Evolutionary conservation across 2,888 invertebrate species (phyloP).

Genomic region (Listrodromus nycthemerus): DNA sequence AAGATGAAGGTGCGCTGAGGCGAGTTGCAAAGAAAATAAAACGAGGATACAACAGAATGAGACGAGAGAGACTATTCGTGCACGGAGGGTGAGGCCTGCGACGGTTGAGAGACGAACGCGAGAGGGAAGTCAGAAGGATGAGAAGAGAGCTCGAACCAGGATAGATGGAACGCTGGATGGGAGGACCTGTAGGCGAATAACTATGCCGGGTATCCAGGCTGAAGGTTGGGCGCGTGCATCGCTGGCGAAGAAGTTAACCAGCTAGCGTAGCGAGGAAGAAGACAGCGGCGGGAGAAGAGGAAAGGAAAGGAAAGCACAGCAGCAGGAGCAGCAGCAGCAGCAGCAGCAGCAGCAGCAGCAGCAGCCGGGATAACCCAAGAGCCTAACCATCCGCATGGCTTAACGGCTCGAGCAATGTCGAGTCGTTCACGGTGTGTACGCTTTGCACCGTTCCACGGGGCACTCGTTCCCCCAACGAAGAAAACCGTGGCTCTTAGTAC

Average conservation of each 20-base stretch:
- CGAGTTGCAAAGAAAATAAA: not conserved
- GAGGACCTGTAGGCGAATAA: conserved; percentile 81
- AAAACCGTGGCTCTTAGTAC: conserved; percentile 41
- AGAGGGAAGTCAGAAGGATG: conserved; percentile 6
- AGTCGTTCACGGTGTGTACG: conserved; percentile 26
- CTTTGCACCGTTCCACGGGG: conserved; percentile 3
- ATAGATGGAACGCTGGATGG: not conserved
- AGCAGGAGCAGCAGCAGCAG: conserved; percentile 29
- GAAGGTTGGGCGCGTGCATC: conserved; percentile 79
- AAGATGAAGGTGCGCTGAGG: conserved; percentile 58
- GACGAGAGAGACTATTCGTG: conserved; percentile 53
- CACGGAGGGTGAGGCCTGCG: conserved; percentile 11
- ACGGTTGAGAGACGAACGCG: conserved; percentile 6
- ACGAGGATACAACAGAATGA: conserved; percentile 59
- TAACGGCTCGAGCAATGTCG: conserved; percentile 40
- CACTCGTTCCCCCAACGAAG: conserved; percentile 32
- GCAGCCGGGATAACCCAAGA: not conserved
- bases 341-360: conserved; percentile 39
- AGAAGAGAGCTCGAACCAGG: conserved; percentile 23
- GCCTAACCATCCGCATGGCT: conserved; percentile 36
- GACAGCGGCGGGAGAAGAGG: conserved; percentile 12
- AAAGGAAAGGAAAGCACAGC: conserved; percentile 41
- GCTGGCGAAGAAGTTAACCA: conserved; percentile 72
- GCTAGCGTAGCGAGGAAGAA: conserved; percentile 57
- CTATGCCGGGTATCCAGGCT: conserved; percentile 83